Percentiles rank a stretch among this genome's conserved stretches.
Evolutionary conservation across 2,113 vertebrate genomes (phyloP).

Genomic region (Callaeas wilsoni): DNA sequence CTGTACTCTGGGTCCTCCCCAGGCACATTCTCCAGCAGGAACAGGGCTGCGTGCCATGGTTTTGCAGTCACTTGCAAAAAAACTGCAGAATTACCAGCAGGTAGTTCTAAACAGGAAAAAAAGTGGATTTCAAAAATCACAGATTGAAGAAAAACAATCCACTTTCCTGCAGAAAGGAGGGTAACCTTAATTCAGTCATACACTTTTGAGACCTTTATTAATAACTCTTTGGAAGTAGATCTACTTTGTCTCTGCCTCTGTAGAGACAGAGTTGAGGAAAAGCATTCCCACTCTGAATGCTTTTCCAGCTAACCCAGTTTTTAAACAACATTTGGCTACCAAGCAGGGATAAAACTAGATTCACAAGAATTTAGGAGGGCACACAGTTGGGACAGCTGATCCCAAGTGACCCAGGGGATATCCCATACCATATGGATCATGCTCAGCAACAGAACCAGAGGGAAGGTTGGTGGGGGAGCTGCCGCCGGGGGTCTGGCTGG

Average conservation of each 20-base stretch:
- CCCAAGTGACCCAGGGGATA: background rate
- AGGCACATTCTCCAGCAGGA: background rate
- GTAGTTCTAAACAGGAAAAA: background rate
- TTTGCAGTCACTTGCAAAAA: background rate
- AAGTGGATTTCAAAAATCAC: background rate
- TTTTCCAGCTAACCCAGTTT: slow-evolving; percentile 22
- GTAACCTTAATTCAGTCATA: background rate
- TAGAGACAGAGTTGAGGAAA: background rate
- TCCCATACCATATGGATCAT: background rate
- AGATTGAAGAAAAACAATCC: background rate
- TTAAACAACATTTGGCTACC: background rate
- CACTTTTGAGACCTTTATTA: background rate
- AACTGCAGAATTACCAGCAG: background rate
- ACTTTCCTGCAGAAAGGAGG: background rate
- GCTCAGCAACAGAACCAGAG: background rate
- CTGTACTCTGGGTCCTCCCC: background rate
- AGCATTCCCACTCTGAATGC: background rate
- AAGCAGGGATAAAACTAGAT: background rate
- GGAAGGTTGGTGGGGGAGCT: background rate
- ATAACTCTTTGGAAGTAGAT: background rate
- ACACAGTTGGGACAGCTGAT: background rate
- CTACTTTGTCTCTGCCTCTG: background rate
- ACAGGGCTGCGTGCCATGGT: background rate
- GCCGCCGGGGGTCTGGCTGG: background rate
- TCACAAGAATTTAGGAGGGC: background rate